Conservation (phyloP, 2,888 invertebrate genomes). For the Lepidocyrtoides sp. region DNA sequence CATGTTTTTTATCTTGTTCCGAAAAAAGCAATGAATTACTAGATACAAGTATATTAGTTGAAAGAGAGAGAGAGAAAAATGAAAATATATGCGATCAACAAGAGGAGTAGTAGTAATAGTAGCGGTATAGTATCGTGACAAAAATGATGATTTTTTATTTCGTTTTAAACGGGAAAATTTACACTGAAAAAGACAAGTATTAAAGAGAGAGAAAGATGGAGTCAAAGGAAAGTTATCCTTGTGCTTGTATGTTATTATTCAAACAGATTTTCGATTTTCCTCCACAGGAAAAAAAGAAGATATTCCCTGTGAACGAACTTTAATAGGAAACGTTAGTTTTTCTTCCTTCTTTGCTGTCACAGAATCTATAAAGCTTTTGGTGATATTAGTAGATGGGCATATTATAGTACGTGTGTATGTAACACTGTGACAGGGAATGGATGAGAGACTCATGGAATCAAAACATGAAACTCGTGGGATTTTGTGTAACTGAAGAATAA, state of each 20-base stretch:
- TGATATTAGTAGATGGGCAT: not conserved
- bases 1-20: constrained; percentile 20
- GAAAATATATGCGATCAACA: constrained; percentile 42
- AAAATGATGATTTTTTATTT: constrained; percentile 42
- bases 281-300: constrained; percentile 7
- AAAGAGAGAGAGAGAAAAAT: not conserved
- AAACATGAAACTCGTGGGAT: constrained; percentile 81
- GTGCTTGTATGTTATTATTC: constrained; percentile 1
- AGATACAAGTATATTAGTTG: not conserved
- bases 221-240: constrained; percentile 8
- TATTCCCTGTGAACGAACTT: constrained; percentile 67
- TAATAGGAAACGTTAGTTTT: constrained; percentile 59
- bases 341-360: constrained; percentile 49
- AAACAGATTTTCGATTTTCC: constrained; percentile 17
- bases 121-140: constrained; percentile 41
- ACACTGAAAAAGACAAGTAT: constrained; percentile 27
- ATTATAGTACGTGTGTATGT: too few relatives aligned
- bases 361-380: constrained; percentile 3
- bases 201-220: not conserved
- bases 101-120: not conserved
- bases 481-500: constrained; percentile 32
- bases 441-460: constrained; percentile 81
- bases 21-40: not conserved
- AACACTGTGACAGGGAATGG: constrained; percentile 72
- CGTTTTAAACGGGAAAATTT: constrained; percentile 23